phyloP scores from a whole-genome alignment of 1,140 invertebrate species.

The Eulimnadia texana region DNA sequence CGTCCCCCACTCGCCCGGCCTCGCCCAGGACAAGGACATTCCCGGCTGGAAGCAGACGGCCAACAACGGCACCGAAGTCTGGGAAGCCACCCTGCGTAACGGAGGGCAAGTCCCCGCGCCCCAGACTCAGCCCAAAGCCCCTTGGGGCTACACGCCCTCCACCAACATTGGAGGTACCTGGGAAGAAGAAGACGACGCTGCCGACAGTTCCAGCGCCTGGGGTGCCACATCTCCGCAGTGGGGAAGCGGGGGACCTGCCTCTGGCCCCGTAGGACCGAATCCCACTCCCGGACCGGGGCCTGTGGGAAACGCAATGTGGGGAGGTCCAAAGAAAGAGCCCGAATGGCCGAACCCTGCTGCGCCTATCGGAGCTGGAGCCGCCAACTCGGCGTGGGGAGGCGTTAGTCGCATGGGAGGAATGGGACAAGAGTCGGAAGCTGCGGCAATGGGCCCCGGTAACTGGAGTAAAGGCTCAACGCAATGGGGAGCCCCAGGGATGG shows the following conservation, averaged over 20 bases:
- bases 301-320: slow-evolving; percentile 5
- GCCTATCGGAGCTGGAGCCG: background rate
- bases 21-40: slow-evolving; percentile 55
- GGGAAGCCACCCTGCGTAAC: slow-evolving; percentile 83
- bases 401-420: slow-evolving; percentile 11
- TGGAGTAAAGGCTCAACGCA: slow-evolving; percentile 40
- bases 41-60: slow-evolving; percentile 69
- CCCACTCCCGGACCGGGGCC: background rate
- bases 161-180: slow-evolving; percentile 84
- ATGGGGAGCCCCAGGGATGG: slow-evolving; percentile 17
- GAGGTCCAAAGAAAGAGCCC: slow-evolving; percentile 19
- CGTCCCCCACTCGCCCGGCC: slow-evolving; percentile 49
- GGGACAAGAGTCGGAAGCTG: slow-evolving; percentile 14
- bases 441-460: slow-evolving; percentile 26
- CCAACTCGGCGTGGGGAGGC: slow-evolving; percentile 17
- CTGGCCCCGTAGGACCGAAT: background rate
- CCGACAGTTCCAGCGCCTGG: slow-evolving; percentile 35
- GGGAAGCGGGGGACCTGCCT: background rate
- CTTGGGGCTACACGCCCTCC: slow-evolving; percentile 80
- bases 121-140: slow-evolving; percentile 58
- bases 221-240: slow-evolving; percentile 14
- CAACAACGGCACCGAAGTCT: slow-evolving; percentile 84
- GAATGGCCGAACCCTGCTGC: no score
- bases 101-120: slow-evolving; percentile 69
- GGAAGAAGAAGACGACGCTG: slow-evolving; percentile 80